Evolutionary conservation across 2,113 vertebrate species (phyloP), one percentile per base, ranked within the genome.

Genomic region (Eidolon helvum): DNA sequence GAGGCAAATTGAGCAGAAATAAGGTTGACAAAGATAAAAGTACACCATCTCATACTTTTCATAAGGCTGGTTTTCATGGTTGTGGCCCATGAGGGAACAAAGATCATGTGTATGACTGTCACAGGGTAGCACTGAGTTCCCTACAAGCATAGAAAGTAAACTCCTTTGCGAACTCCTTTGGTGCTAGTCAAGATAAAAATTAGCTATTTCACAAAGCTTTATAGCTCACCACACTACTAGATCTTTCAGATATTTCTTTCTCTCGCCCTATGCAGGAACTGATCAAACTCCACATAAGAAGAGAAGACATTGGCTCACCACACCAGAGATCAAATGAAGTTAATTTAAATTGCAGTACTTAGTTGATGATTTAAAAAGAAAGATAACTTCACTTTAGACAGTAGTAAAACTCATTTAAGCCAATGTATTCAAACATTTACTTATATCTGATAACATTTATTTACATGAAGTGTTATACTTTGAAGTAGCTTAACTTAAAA

Each of bases 341-440:
- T 28, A 57, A 89, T n/a, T 88, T 59, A 88, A 85, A 68, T 48
- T 8, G 2, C 2, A 79, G 63, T 26, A 26, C 16, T 69, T 66
- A 74, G 43, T 24, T 91, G 69, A 68, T 63, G 8, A 61, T 66
- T 83, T 65, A 33, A 55, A 93, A 59, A 53, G 57, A 79, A 97
- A 75, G n/a, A 69, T 45, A 96, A 72, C 4, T 38, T 55, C 19
- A 90, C 5, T 38, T 59, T 10, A 59, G 4, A n/a, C 2, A 53
- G 12, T 22, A 85, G 30, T 53, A 84, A 88, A 63, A 10, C 0
- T 18, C 38, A 28, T 10, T 26, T 35, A 45, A 3, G n/a, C 5
- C 11, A 85, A 71, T 14, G 9, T 71, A 50, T 4, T 69, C 7
- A 28, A 40, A 22, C 14, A 65, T 53, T 91, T 71, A 61, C 7